A percentile compares a stretch with the other conserved stretches of the same genome.
Evolutionary conservation across 2,888 invertebrate species (phyloP).

Genomic region (Bellardia pandia): DNA sequence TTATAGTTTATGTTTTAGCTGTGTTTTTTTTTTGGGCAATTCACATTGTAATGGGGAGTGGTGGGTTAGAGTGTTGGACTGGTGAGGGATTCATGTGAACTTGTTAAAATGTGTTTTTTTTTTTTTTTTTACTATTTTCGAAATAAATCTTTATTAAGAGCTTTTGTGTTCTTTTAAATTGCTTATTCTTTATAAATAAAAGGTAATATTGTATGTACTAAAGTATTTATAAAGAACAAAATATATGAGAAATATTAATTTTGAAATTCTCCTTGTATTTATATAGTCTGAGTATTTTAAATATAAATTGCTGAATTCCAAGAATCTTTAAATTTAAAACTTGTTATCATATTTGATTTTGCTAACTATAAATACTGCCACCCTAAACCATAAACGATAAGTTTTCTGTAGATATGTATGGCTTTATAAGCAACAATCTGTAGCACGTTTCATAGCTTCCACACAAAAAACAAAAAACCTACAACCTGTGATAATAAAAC

Average conservation of each 20-base stretch:
- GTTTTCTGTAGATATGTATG: slow-evolving; percentile 29
- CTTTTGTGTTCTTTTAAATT: neutral
- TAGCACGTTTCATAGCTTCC: neutral
- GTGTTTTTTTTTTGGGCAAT: slow-evolving; percentile 33
- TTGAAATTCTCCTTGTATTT: too few species aligned
- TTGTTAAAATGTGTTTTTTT: slow-evolving; percentile 33
- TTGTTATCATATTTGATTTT: neutral
- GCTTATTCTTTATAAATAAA: too few species aligned
- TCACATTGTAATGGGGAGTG: slow-evolving; percentile 62
- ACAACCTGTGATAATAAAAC: neutral
- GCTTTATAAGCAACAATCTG: neutral
- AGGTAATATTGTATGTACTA: too few species aligned
- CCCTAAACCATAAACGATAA: slow-evolving; percentile 5
- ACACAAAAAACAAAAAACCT: neutral
- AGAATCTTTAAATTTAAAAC: neutral
- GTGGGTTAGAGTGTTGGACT: slow-evolving; percentile 36
- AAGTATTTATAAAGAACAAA: too few species aligned
- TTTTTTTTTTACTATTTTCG: neutral
- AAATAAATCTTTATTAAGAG: neutral
- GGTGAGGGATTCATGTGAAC: slow-evolving; percentile 59
- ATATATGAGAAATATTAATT: too few species aligned
- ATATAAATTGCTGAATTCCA: neutral
- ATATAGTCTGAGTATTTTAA: neutral
- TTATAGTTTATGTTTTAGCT: slow-evolving; percentile 63
- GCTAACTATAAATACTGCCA: slow-evolving; percentile 33